A percentile compares a stretch with the other conserved stretches of the same genome.
Evolutionary conservation across 37 sponge, comb jelly and placozoan species (phyloP).

Genomic region (Halisarca cf. caerulea): DNA sequence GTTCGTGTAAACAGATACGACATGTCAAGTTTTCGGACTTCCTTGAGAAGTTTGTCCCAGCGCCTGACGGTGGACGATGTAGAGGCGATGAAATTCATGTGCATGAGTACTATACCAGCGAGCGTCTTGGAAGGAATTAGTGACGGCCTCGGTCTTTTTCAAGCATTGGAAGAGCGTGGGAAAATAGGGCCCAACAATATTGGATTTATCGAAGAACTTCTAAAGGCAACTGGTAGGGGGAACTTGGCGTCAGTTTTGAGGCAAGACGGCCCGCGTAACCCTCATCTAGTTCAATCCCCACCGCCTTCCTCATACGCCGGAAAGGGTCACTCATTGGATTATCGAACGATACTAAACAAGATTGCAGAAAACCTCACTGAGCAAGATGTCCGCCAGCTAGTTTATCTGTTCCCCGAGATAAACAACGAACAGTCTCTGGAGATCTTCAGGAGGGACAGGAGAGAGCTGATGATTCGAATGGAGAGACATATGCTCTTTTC

Average conservation of each 20-base stretch:
- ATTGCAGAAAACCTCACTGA: slow-evolving; percentile 31
- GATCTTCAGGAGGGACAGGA: background rate
- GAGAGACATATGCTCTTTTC: slow-evolving; percentile 36
- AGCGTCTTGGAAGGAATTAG: slow-evolving; percentile 41
- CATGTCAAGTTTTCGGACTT: slow-evolving; percentile 2
- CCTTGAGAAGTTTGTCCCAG: slow-evolving; percentile 11
- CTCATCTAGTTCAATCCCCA: background rate
- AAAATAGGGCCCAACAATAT: slow-evolving; percentile 38
- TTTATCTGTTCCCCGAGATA: slow-evolving; percentile 14
- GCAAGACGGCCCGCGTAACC: background rate
- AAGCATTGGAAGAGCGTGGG: slow-evolving; percentile 62
- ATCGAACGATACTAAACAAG: slow-evolving; percentile 33
- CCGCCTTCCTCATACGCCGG: background rate
- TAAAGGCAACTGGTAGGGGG: slow-evolving; percentile 10
- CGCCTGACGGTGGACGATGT: slow-evolving; percentile 40
- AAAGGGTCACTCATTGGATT: background rate
- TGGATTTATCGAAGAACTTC: slow-evolving; percentile 22
- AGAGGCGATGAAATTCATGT: slow-evolving; percentile 51
- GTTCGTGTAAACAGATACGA: no score
- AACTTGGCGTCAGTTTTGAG: slow-evolving; percentile 15
- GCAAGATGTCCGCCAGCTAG: slow-evolving; percentile 32
- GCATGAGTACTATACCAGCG: slow-evolving; percentile 42
- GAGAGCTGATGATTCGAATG: slow-evolving; percentile 56
- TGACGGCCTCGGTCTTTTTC: slow-evolving; percentile 36
- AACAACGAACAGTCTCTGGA: background rate